Base-by-base conservation (phyloP, 2,888 invertebrate genomes). In the Rhopalosiphum nymphaeae region DNA sequence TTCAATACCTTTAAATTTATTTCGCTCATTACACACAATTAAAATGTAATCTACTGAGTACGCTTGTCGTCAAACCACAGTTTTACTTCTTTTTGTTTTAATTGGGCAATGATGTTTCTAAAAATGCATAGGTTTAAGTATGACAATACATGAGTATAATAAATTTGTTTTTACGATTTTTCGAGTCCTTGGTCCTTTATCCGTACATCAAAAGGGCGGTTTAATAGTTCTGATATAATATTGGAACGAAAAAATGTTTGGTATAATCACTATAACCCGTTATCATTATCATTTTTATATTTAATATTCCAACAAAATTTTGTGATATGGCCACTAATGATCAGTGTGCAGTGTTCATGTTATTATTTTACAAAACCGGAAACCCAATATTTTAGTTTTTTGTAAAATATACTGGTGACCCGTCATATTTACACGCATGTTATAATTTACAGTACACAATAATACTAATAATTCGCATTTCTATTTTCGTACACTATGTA, bases 321-420 rank as follows among this genome's bases (percentile, higher is more conserved):
- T 78, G 21, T 78, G 67, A 21, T 78, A 78, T 78, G 36, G 9
- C 78, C 78, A 36, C 78, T 78, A 78, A 78, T 78, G 78, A 78
- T 78, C 36, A 78, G 36, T 86, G 86, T 46, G 7, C 21, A 78
- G 78, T 86, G 86, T 46, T 49, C 67, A 53, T 61, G n/a, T 90
- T 90, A n/a, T 90, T 90, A 67, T 90, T 89, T 88, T 53, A 36
- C 53, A 53, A 36, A 53, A 91, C 67, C 91, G 49, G 78, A 84
- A 91, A 91, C 53, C 16, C 91, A 56, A 91, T 91, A 91, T 85
- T 84, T 78, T 21, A 78, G n/a, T 78, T 78, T 91, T 84, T 91
- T 36, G 13, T 36, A 53, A 78, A 91, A 91, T 84, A 21, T 53
- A 56, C 56, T 26, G 25, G 21, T 26, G 4, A 56, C 57, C 57